Conservation (phyloP, 2,113 vertebrate genomes). For the Sinocyclocheilus grahami region DNA sequence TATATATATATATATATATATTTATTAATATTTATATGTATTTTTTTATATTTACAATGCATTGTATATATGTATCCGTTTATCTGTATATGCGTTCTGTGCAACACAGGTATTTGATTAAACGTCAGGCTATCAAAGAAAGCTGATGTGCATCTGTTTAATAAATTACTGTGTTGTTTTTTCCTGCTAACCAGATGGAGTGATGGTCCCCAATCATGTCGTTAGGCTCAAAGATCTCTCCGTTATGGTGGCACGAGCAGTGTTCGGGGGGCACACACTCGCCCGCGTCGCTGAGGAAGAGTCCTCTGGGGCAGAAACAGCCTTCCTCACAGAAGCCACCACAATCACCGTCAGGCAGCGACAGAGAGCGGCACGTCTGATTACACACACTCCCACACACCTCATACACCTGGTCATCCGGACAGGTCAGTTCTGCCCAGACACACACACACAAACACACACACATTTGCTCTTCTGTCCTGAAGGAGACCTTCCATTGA, state of each 20-base stretch:
- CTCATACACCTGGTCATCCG: slow-evolving; percentile 81
- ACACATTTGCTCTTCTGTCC: too few species aligned
- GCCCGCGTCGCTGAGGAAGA: slow-evolving; percentile 81
- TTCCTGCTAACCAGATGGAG: slow-evolving; percentile 85
- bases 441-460: slow-evolving; percentile 16
- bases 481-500: too few species aligned
- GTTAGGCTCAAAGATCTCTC: slow-evolving; percentile 90
- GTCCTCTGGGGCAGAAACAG: slow-evolving; percentile 86
- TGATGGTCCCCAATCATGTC: slow-evolving; percentile 89
- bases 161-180: not conserved
- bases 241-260: slow-evolving; percentile 90
- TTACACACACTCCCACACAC: slow-evolving; percentile 86
- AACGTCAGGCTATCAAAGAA: not conserved
- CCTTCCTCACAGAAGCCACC: slow-evolving; percentile 85
- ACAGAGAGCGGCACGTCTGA: slow-evolving; percentile 86
- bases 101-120: too few species aligned
- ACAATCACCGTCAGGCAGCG: slow-evolving; percentile 79
- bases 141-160: not conserved
- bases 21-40: too few species aligned
- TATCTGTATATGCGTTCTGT: too few species aligned
- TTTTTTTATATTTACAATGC: too few species aligned
- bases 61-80: too few species aligned
- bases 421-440: slow-evolving; percentile 81
- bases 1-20: too few species aligned
- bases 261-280: slow-evolving; percentile 83